Conservation (phyloP, 2,888 invertebrate species). For the Gnatocerus cornutus region DNA sequence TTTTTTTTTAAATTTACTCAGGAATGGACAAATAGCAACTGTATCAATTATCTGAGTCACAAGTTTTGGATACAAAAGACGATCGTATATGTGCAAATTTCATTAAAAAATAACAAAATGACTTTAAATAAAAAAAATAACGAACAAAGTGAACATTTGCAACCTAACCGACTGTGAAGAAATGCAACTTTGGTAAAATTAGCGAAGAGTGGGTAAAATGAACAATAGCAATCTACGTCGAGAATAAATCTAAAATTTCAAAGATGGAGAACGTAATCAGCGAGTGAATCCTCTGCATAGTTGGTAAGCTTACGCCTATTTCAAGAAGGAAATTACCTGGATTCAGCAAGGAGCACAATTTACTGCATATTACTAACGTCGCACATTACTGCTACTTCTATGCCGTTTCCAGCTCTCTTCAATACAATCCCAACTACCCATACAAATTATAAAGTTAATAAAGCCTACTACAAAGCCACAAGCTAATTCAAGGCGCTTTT, state of each 20-base stretch:
- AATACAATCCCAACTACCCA: conserved; percentile 63
- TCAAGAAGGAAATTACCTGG: conserved; percentile 70
- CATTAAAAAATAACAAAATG: too few relatives aligned
- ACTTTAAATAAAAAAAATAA: too few relatives aligned
- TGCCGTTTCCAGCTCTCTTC: conserved; percentile 63
- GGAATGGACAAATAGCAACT: too few relatives aligned
- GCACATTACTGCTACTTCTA: conserved; percentile 61
- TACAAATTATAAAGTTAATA: conserved; percentile 64
- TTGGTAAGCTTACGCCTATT: conserved; percentile 66
- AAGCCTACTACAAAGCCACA: conserved; percentile 36
- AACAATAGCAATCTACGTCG: too few relatives aligned
- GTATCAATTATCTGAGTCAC: too few relatives aligned
- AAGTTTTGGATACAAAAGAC: too few relatives aligned
- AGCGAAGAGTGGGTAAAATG: too few relatives aligned
- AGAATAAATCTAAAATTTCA: background rate
- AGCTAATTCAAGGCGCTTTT: conserved; percentile 12
- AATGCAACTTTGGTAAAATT: too few relatives aligned
- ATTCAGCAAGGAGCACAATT: conserved; percentile 67
- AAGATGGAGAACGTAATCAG: conserved; percentile 66
- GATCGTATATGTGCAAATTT: too few relatives aligned
- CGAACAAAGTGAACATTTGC: too few relatives aligned
- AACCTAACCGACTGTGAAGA: too few relatives aligned
- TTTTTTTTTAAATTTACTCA: too few relatives aligned
- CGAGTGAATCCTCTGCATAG: conserved; percentile 62
- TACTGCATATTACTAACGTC: conserved; percentile 69